These are phyloP conservation scores for Panzeria rudis DNA, from an alignment of 2,888 invertebrate genomes.

Conservation along the genomic window DNA sequence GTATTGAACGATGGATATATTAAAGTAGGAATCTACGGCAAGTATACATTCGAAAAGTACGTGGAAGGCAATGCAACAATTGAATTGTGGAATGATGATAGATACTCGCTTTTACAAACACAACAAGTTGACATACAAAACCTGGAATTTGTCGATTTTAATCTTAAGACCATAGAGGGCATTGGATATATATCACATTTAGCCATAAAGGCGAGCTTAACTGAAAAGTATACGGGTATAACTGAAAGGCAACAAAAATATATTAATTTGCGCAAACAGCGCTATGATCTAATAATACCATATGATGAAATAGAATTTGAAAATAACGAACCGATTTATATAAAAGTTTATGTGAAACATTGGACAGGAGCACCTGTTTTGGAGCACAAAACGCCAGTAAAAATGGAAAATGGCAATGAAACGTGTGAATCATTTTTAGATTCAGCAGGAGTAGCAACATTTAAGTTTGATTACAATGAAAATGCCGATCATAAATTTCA, in stretches of 20 bases:
- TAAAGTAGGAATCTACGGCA: constrained; percentile 82
- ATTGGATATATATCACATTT: constrained; percentile 59
- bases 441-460: constrained; percentile 22
- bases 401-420: constrained; percentile 41
- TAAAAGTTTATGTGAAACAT: constrained; percentile 44
- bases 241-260: constrained; percentile 90
- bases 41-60: constrained; percentile 93
- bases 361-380: constrained; percentile 51
- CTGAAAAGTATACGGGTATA: constrained; percentile 92
- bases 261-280: constrained; percentile 71
- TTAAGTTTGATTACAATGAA: constrained; percentile 73
- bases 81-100: not conserved
- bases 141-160: constrained; percentile 86
- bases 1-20: constrained; percentile 92
- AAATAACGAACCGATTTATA: constrained; percentile 29
- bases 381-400: constrained; percentile 41
- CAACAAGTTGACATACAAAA: constrained; percentile 91
- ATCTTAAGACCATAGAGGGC: constrained; percentile 86
- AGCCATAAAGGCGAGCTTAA: constrained; percentile 91
- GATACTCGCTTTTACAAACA: constrained; percentile 85
- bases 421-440: constrained; percentile 18
- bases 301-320: constrained; percentile 27
- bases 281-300: constrained; percentile 14
- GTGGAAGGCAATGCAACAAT: constrained; percentile 92
- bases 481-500: constrained; percentile 26